These are phyloP conservation scores for Gymnopithys bicolor DNA, from an alignment of 2,797 vertebrate species.

Conservation along the genomic window DNA sequence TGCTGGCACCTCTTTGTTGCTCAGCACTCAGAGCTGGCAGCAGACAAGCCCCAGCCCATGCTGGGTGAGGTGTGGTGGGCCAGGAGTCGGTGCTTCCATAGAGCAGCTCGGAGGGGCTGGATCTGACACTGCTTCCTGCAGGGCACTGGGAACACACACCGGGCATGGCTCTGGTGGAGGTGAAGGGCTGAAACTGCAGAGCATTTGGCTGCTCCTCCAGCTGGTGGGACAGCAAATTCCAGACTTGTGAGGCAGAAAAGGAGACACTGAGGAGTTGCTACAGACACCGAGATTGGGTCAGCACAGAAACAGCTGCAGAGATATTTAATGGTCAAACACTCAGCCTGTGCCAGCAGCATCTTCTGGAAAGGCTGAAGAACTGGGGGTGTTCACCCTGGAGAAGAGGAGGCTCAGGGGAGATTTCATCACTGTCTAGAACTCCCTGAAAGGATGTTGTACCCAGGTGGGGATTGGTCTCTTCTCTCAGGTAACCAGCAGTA, in stretches of 20 bases:
- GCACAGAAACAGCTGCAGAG: conserved; percentile 9
- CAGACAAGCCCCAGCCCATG: not conserved
- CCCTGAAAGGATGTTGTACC: no score
- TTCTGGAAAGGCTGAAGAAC: not conserved
- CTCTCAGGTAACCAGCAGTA: no score
- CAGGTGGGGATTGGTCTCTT: no score
- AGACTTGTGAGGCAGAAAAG: not conserved
- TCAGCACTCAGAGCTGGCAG: not conserved
- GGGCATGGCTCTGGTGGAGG: not conserved
- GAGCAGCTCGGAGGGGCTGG: not conserved
- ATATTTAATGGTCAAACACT: not conserved
- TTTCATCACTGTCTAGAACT: no score
- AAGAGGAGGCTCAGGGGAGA: no score
- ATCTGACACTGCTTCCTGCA: not conserved
- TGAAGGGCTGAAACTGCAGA: not conserved
- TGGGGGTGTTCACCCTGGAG: no score
- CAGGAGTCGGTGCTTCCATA: rapidly evolving
- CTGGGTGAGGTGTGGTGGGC: rapidly evolving
- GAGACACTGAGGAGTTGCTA: not conserved
- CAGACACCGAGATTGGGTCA: not conserved
- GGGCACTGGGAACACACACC: not conserved
- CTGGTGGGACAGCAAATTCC: conserved; percentile 5
- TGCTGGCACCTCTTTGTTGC: rapidly evolving
- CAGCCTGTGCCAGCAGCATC: not conserved
- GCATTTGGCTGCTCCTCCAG: not conserved